Evolutionary conservation across 2,113 vertebrate species (phyloP).

Genomic region (Phrynosoma blainvillii): DNA sequence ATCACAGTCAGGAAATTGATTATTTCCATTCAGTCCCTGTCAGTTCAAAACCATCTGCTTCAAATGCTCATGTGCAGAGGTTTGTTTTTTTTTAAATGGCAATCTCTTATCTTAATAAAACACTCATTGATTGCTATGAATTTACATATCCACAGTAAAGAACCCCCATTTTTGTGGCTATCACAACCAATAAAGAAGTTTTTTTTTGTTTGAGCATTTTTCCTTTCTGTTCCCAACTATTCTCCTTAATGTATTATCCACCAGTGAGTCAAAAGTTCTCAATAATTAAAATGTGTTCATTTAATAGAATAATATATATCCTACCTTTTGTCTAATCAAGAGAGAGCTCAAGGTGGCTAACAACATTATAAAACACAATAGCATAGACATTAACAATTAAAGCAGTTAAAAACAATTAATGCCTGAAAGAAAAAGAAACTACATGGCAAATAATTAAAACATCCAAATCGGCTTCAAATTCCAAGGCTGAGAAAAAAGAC

Average conservation of each 20-base stretch:
- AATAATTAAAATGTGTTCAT: not conserved
- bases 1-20: too few species aligned
- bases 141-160: not conserved
- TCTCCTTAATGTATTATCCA: not conserved
- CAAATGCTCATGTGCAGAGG: not conserved
- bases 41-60: not conserved
- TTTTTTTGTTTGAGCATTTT: not conserved
- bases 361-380: not conserved
- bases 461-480: not conserved
- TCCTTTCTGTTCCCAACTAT: not conserved
- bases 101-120: not conserved
- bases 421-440: not conserved
- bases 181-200: too few species aligned
- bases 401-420: conserved; percentile 7
- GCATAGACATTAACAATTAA: not conserved
- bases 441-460: not conserved
- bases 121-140: not conserved
- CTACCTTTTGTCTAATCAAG: not conserved
- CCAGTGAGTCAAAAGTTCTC: not conserved
- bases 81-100: not conserved
- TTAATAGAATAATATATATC: not conserved
- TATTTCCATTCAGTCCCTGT: not conserved
- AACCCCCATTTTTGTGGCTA: not conserved
- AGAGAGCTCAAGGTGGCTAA: not conserved
- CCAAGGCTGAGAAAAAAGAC: not conserved